Evolutionary conservation across 2,888 invertebrate species (phyloP), one percentile per base, ranked within the genome.

Genomic region (Tetropium fuscum): DNA sequence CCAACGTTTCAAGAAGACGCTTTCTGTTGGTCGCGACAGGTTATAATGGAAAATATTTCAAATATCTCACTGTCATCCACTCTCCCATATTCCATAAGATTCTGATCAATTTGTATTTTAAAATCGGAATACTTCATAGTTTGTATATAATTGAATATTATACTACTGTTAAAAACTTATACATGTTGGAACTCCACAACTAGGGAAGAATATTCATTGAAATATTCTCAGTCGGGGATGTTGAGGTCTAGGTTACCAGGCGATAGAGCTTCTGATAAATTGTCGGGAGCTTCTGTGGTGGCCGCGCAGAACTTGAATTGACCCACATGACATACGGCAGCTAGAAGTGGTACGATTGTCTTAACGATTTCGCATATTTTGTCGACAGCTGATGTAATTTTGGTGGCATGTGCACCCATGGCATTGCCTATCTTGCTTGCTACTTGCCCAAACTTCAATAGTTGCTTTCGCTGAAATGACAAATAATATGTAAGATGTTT

Each of bases 271-370:
- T 63, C 68, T 1, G 68, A 53, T 3, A 80, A 53, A 51, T 74
- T 69, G 7, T 58, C 67, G 2, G 78, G 78, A 16, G 74, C 79
- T 30, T 73, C 77, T 15, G 72, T 73, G 8, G 80, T 72, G 3
- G 80, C 74, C 2, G 78, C 68, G 62, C 81, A 81, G 67, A 81
- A 81, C 58, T 78, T 71, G 63, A 81, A 81, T 60, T 81, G 75
- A 2, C 80, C 81, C 1, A 81, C 81, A 43, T 78, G 78, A 64
- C 81, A 81, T 10, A 81, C 74, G 3, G 81, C 81, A 1, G 80
- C 78, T 20, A 81, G 54, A 3, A 81, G 72, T 2, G 81, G 81
- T 36, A 81, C 75, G 6, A 81, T 68, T 2, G 80, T 80, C 70
- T 81, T 81, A 13, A 81, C 71, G 16, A 81, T 70, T 64, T 78